Conservation (phyloP, 2,888 invertebrate species). For the Tenthredo mesomela region DNA sequence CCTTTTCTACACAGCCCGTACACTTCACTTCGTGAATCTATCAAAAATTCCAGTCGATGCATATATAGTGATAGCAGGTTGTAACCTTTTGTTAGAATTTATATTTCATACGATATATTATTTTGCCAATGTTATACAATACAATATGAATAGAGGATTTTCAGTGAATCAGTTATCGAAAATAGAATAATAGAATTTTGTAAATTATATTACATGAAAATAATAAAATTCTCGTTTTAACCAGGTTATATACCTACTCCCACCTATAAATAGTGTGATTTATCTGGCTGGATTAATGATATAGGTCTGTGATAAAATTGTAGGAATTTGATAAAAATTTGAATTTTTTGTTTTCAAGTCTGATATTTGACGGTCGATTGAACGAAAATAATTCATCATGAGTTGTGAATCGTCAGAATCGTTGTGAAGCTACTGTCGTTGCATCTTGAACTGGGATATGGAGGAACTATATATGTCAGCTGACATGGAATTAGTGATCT, state of each 20-base stretch:
- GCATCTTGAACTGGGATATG: background rate
- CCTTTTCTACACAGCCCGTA: background rate
- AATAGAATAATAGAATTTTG: background rate
- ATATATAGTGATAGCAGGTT: background rate
- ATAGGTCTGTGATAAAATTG: background rate
- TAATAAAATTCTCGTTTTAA: background rate
- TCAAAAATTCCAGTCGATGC: background rate
- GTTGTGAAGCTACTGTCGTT: background rate
- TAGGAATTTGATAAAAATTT: background rate
- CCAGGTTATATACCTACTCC: background rate
- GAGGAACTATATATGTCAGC: conserved; percentile 20
- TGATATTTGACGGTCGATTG: background rate
- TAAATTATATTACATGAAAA: background rate
- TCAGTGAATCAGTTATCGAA: background rate
- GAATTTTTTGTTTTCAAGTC: background rate
- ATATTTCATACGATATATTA: conserved; percentile 15
- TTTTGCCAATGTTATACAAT: background rate
- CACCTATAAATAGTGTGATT: background rate
- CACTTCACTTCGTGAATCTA: background rate
- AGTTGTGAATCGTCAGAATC: background rate
- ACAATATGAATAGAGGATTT: background rate
- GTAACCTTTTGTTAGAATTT: background rate
- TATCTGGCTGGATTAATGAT: background rate
- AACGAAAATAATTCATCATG: background rate
- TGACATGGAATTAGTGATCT: conserved; percentile 34